Percentiles rank a stretch among this genome's conserved stretches.
phyloP scores from a whole-genome alignment of 2,113 vertebrate genomes.

The Tapirus terrestris region DNA sequence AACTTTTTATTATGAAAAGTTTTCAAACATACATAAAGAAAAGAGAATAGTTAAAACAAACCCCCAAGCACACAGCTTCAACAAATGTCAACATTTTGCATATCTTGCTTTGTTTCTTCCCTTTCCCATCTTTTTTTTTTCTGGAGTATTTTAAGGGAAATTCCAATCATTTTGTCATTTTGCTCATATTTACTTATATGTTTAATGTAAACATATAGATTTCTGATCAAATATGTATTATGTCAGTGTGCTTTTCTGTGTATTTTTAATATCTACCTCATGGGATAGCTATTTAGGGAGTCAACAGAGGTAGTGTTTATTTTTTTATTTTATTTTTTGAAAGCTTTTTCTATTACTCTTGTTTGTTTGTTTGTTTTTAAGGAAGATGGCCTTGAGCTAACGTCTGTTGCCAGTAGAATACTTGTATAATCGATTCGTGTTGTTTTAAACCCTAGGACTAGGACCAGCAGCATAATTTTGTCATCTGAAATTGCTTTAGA shows the following conservation, averaged over 20 bases:
- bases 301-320: too few species aligned
- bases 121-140: not conserved
- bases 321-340: too few species aligned
- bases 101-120: not conserved
- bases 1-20: not conserved
- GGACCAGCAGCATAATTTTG: not conserved
- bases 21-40: not conserved
- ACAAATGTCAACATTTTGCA: not conserved
- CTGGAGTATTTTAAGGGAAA: not conserved
- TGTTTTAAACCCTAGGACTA: not conserved
- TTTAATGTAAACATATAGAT: slow-evolving; percentile 7
- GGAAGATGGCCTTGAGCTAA: too few species aligned
- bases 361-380: too few species aligned
- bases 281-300: too few species aligned
- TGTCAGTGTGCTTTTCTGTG: slow-evolving; percentile 12
- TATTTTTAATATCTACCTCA: not conserved
- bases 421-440: not conserved
- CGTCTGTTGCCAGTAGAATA: not conserved
- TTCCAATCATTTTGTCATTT: not conserved
- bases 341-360: too few species aligned
- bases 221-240: not conserved
- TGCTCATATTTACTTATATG: not conserved
- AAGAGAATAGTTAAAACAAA: not conserved
- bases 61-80: not conserved
- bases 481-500: not conserved